Evolutionary conservation across 2,113 vertebrate species (phyloP).

Genomic region (Strix aluco): DNA sequence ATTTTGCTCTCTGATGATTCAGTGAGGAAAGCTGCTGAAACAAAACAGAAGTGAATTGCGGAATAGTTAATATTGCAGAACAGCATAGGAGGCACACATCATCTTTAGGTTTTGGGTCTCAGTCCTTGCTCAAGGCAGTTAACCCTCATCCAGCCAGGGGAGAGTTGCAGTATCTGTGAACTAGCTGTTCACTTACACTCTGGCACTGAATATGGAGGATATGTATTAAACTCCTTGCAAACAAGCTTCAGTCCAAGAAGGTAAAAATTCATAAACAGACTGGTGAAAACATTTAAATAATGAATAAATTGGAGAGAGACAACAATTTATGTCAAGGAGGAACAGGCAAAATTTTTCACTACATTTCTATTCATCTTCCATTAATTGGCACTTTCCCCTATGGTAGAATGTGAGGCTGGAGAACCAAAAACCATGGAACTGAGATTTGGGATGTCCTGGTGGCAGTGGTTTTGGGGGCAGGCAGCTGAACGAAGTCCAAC

Average conservation of each 20-base stretch:
- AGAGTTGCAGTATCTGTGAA: not conserved
- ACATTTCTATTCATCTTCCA: not conserved
- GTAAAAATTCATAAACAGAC: not conserved
- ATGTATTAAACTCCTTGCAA: not conserved
- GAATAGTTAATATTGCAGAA: constrained; percentile 28
- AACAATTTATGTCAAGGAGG: not conserved
- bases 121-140: not conserved
- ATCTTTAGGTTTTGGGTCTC: not conserved
- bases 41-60: constrained; percentile 45
- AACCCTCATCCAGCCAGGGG: not conserved
- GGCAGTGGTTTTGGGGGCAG: not conserved
- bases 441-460: not conserved
- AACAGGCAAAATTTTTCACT: not conserved
- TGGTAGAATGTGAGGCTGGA: not conserved
- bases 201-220: not conserved
- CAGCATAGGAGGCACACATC: not conserved
- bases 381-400: not conserved
- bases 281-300: not conserved
- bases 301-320: not conserved
- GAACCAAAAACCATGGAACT: not conserved
- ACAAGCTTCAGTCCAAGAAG: not conserved
- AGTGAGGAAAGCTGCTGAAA: constrained; percentile 39
- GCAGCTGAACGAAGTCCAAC: not conserved
- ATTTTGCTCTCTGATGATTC: constrained; percentile 63
- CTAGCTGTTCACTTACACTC: not conserved